Evolutionary conservation across 1,140 invertebrate genomes (phyloP).

Genomic region (Argopecten irradians): DNA sequence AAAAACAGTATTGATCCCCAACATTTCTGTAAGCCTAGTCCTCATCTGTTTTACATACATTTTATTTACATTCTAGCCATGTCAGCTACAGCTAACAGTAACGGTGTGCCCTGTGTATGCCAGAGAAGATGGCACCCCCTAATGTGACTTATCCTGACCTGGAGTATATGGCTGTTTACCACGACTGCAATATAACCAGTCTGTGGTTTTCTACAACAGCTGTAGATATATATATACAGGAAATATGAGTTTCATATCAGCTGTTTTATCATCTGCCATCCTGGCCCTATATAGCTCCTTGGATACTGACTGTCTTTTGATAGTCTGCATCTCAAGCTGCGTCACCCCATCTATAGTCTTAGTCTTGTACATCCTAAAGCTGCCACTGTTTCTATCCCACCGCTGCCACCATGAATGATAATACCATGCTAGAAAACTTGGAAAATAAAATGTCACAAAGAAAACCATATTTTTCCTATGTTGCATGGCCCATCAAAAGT

Average conservation of each 20-base stretch:
- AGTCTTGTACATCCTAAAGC: not conserved
- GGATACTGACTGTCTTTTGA: not conserved
- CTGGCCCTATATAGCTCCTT: not conserved
- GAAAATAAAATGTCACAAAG: not conserved
- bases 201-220: slow-evolving; percentile 20
- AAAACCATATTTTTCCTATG: not conserved
- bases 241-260: slow-evolving; percentile 9
- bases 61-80: not conserved
- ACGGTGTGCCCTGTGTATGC: not conserved
- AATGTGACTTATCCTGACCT: slow-evolving; percentile 16
- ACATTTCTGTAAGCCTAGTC: not conserved
- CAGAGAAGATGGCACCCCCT: not conserved
- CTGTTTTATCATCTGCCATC: slow-evolving; percentile 21
- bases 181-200: not conserved
- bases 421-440: slow-evolving; percentile 15
- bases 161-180: not conserved
- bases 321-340: slow-evolving; percentile 14
- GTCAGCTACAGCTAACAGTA: not conserved
- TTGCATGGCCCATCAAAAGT: too few species aligned
- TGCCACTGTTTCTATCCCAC: not conserved
- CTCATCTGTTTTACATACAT: slow-evolving; percentile 10
- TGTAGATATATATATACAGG: slow-evolving; percentile 18
- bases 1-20: not conserved
- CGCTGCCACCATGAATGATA: too few species aligned
- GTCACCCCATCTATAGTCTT: not conserved